Conservation (phyloP, 2,113 vertebrate species). For the Nyctereutes procyonoides region DNA sequence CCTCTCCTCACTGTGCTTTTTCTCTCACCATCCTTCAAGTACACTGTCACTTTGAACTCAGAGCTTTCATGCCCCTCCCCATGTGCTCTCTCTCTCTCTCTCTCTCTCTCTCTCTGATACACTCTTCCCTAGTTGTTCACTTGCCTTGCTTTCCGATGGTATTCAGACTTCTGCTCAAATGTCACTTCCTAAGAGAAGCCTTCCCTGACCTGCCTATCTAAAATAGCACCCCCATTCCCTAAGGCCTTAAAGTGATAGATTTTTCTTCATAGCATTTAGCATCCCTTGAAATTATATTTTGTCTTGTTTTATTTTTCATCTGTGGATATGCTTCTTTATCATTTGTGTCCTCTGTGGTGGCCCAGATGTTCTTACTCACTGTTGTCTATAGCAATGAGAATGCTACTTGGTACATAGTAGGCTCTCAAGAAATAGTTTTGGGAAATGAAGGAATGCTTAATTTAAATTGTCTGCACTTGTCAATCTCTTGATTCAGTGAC, state of each 20-base stretch:
- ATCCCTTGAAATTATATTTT: not conserved
- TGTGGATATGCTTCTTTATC: not conserved
- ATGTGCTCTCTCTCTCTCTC: not conserved
- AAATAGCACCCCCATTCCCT: not conserved
- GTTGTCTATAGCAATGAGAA: not conserved
- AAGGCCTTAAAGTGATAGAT: not conserved
- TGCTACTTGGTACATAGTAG: no score
- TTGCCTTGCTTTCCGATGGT: not conserved
- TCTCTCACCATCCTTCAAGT: not conserved
- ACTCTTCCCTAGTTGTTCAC: fast-evolving
- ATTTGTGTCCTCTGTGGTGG: not conserved
- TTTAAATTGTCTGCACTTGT: not conserved
- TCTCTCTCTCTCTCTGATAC: not conserved
- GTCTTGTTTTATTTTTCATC: not conserved
- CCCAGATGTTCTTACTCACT: not conserved
- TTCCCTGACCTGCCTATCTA: not conserved
- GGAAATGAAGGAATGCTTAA: not conserved
- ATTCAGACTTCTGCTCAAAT: not conserved
- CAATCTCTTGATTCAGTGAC: not conserved
- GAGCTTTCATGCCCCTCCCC: not conserved
- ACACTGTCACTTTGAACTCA: not conserved
- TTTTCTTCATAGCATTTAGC: not conserved
- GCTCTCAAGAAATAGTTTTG: not conserved
- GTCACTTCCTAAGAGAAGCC: not conserved
- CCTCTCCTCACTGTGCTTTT: not conserved